Evolutionary conservation across 2,888 invertebrate species (phyloP).

Genomic region (Acleris sparsana): DNA sequence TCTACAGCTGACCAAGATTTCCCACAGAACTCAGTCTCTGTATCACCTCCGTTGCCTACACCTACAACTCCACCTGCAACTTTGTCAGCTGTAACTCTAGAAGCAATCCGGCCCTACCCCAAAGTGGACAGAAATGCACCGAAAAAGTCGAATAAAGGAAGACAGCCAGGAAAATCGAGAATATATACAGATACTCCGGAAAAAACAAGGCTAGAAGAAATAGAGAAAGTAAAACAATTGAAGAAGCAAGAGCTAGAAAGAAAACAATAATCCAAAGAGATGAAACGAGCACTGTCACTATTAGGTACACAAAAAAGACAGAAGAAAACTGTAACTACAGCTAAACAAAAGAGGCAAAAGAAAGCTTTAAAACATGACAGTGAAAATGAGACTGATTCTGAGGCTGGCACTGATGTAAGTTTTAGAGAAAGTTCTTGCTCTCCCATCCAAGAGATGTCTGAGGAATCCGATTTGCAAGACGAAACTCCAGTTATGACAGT

Average conservation of each 20-base stretch:
- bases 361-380: neutral
- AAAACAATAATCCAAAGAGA: conserved; percentile 7
- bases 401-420: conserved; percentile 19
- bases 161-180: conserved; percentile 17
- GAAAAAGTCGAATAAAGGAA: conserved; percentile 22
- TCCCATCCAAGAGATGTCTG: conserved; percentile 4
- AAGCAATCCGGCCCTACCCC: conserved; percentile 16
- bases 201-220: conserved; percentile 26
- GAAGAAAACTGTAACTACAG: neutral
- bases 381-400: conserved; percentile 1
- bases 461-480: neutral
- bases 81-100: conserved; percentile 4
- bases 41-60: no score
- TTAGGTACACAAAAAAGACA: no score
- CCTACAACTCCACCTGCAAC: no score
- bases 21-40: neutral
- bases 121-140: neutral
- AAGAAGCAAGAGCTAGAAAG: conserved; percentile 16
- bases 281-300: conserved; percentile 3
- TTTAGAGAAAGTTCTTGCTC: conserved; percentile 21
- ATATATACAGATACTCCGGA: conserved; percentile 30
- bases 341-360: conserved; percentile 18
- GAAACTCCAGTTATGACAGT: conserved; percentile 3
- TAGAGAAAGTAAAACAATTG: conserved; percentile 19
- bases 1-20: no score